These are phyloP conservation scores for Cephus nigrinus DNA, from an alignment of 2,888 invertebrate genomes.

Conservation along the genomic window DNA sequence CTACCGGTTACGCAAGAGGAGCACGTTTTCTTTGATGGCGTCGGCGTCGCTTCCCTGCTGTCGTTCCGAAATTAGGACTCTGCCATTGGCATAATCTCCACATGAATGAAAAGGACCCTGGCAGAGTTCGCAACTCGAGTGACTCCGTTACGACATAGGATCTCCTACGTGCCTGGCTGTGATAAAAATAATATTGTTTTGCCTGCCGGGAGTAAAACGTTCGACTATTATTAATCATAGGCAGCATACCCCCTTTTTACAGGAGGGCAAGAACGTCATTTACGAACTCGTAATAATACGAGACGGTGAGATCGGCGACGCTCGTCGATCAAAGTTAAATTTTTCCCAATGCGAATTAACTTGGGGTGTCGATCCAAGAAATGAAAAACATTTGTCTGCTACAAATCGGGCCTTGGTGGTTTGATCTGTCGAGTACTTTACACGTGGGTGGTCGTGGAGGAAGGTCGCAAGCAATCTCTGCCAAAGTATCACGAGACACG, in stretches of 20 bases:
- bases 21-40: slow-evolving; percentile 11
- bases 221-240: slow-evolving; percentile 43
- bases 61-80: slow-evolving; percentile 22
- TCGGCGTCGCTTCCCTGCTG: slow-evolving; percentile 5
- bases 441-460: neutral
- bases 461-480: slow-evolving; percentile 7
- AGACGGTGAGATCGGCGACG: neutral
- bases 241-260: neutral
- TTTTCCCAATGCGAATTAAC: neutral
- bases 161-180: slow-evolving; percentile 31
- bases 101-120: slow-evolving; percentile 47
- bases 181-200: slow-evolving; percentile 37
- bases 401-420: no score
- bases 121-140: slow-evolving; percentile 1
- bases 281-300: neutral
- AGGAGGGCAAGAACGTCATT: neutral
- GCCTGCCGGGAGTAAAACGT: slow-evolving; percentile 27
- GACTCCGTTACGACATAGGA: slow-evolving; percentile 6
- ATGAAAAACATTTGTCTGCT: no score
- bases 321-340: neutral
- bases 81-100: slow-evolving; percentile 36
- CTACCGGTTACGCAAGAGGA: slow-evolving; percentile 27
- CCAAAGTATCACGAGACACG: slow-evolving; percentile 7
- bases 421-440: neutral
- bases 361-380: neutral